Conservation (phyloP, 2,113 vertebrate genomes). For the Carassius gibelio region DNA sequence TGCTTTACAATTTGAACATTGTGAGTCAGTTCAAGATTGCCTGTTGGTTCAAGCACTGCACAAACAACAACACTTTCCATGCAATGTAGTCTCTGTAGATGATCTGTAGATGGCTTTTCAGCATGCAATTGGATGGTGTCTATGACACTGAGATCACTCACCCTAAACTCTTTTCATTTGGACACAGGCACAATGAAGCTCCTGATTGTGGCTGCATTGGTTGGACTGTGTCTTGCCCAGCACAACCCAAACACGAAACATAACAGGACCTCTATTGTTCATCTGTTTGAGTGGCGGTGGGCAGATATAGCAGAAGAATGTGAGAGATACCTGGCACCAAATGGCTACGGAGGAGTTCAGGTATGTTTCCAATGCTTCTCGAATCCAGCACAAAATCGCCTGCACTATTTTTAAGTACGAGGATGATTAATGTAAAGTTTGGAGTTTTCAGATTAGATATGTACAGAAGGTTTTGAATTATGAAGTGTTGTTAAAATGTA, state of each 20-base stretch:
- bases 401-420: too few relatives aligned
- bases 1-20: background rate
- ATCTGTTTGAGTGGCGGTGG: constrained; percentile 86
- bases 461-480: background rate
- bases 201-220: constrained; percentile 59
- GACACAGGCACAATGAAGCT: constrained; percentile 28
- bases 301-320: constrained; percentile 80
- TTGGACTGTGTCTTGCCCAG: constrained; percentile 70
- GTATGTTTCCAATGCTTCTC: constrained; percentile 57
- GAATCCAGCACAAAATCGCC: background rate
- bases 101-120: background rate
- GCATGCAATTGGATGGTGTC: background rate
- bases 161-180: background rate
- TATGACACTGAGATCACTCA: background rate
- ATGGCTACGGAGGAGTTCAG: constrained; percentile 82
- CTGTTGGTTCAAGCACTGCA: background rate
- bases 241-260: constrained; percentile 60
- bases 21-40: background rate
- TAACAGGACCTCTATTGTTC: constrained; percentile 74
- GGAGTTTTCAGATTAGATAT: background rate
- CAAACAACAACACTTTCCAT: background rate
- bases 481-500: background rate
- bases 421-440: background rate
- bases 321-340: constrained; percentile 77
- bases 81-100: background rate